Evolutionary conservation across 2,888 invertebrate genomes (phyloP), one percentile per base, ranked within the genome.

Genomic region (Odontocolon sp.): DNA sequence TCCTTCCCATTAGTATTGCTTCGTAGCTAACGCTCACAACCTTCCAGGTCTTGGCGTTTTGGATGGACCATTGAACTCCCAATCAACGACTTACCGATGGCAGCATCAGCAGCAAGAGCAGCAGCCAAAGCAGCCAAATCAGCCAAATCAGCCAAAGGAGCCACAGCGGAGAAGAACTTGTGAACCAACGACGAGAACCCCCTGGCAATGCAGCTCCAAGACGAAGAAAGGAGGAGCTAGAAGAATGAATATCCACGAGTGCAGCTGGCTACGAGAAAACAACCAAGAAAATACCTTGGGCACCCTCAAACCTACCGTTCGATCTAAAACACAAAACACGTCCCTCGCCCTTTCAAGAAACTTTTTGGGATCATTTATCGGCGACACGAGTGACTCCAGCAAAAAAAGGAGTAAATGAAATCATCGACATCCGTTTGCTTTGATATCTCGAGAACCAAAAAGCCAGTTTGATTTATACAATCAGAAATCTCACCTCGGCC

Each of bases 11-110:
- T 81, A 80, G 79, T 79, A 81, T 78, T 77, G 78, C 79, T 88
- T 88, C 84, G 87, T 89, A 86, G 87, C 87, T 89, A 88, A 90
- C 88, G 79, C 90, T 90, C 89, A 90, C 89, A 89, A 85, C 84
- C 83, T 87, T 88, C 84, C 82, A 90, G 89, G 85, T 89, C 79
- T 77, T 61, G 73, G 14, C 70, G 23, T 77, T 45, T 40, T 2
- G 69, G 64, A 77, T 73, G 77, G 73, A 50, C 73, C 59, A 72
- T 61, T 56, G 56, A 72, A 64, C 68, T 36, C 54, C 47, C 47
- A 36, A 68, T 63, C 67, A 63, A 68, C 68, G 63, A 61, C 47
- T 18, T 9, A 28, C 23, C 14, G 50, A 23, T 38, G 63, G n/a
- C n/a, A n/a, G n/a, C n/a, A n/a, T n/a, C n/a, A n/a, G n/a, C n/a